Percentiles rank a stretch among this genome's conserved stretches.
Conservation (phyloP, 1,140 invertebrate species). For the Pararge aegeria region DNA sequence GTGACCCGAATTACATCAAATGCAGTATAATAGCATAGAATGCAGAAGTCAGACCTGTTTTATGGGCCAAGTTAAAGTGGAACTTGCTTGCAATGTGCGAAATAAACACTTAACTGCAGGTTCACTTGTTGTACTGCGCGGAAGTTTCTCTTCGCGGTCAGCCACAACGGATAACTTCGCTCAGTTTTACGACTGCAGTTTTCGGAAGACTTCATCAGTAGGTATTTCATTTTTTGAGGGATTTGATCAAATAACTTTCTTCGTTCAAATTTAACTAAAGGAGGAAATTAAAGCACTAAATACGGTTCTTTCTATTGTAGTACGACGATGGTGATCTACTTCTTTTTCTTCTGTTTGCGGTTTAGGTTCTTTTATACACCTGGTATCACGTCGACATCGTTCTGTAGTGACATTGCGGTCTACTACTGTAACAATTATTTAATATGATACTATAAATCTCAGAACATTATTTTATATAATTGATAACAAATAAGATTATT, state of each 20-base stretch:
- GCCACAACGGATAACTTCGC: slow-evolving; percentile 3
- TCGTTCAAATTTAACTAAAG: no score
- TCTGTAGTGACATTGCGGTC: no score
- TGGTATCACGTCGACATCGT: no score
- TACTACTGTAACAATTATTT: no score
- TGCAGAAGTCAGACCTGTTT: slow-evolving; percentile 55
- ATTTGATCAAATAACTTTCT: not conserved
- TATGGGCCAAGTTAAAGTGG: slow-evolving; percentile 58
- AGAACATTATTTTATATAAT: no score
- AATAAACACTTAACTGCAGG: slow-evolving; percentile 73
- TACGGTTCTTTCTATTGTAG: no score
- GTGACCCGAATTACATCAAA: slow-evolving; percentile 1
- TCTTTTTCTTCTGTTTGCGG: no score
- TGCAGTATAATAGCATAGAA: not conserved
- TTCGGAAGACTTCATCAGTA: not conserved
- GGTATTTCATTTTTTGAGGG: not conserved
- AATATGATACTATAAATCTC: no score
- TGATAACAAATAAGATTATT: no score
- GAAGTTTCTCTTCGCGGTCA: slow-evolving; percentile 28
- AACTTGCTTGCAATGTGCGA: slow-evolving; percentile 63
- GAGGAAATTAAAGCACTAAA: no score
- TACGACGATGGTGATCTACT: no score
- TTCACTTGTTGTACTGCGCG: slow-evolving; percentile 36
- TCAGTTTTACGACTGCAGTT: not conserved
- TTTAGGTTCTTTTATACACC: no score